phyloP scores from a whole-genome alignment of 2,888 invertebrate genomes.

The Meganola albula region DNA sequence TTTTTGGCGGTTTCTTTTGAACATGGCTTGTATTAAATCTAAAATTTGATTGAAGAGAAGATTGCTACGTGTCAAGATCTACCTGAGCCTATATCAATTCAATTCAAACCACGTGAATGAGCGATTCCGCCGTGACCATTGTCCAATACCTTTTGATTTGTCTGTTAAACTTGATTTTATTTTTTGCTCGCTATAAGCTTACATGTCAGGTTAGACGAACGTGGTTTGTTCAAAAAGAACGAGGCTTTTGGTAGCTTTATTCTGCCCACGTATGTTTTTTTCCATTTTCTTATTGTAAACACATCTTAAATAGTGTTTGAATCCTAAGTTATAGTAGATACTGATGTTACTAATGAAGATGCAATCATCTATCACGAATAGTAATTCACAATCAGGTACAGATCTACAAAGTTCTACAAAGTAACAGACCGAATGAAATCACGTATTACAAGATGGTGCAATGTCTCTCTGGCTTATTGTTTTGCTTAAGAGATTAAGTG shows the following conservation, averaged over 20 bases:
- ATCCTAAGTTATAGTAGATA: no score
- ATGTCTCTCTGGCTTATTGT: conserved; percentile 52
- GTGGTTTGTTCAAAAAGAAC: no score
- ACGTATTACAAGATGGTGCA: conserved; percentile 39
- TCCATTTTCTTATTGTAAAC: no score
- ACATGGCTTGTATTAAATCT: conserved; percentile 23
- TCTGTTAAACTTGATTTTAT: conserved; percentile 41
- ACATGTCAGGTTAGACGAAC: conserved; percentile 52
- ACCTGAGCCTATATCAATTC: conserved; percentile 66
- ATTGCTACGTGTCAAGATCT: conserved; percentile 59
- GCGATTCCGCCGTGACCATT: conserved; percentile 68
- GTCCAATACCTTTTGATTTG: conserved; percentile 73
- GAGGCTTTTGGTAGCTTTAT: no score
- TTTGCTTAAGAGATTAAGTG: conserved; percentile 60
- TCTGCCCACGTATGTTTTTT: no score
- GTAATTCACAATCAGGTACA: conserved; percentile 19
- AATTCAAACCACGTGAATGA: conserved; percentile 44
- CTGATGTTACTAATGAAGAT: conserved; percentile 24
- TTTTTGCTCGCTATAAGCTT: conserved; percentile 46
- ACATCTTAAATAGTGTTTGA: no score
- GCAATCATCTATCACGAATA: conserved; percentile 24
- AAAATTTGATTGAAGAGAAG: conserved; percentile 51
- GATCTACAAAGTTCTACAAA: conserved; percentile 15
- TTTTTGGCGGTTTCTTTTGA: conserved; percentile 1
- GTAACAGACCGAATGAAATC: conserved; percentile 19